These are phyloP conservation scores for Typhlichthys eigenmanni DNA, from an alignment of 2,797 vertebrate species.

Conservation along the genomic window DNA sequence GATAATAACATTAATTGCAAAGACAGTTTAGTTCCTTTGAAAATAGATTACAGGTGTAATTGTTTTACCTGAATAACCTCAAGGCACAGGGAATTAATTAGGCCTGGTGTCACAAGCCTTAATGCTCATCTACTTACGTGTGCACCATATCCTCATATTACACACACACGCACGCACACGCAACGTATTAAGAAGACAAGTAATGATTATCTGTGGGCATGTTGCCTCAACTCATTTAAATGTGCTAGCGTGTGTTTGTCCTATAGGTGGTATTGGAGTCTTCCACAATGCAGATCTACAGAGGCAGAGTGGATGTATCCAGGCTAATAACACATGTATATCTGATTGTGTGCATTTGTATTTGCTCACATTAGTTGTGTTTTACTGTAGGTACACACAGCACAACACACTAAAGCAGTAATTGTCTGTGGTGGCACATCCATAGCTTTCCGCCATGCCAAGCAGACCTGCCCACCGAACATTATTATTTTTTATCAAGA, in stretches of 20 bases:
- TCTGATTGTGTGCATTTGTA: constrained; percentile 16
- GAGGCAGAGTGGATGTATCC: constrained; percentile 6
- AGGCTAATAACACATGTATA: constrained; percentile 17
- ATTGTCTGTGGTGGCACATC: constrained; percentile 47
- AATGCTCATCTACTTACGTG: constrained; percentile 55
- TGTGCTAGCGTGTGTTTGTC: constrained; percentile 9
- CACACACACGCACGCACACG: not conserved
- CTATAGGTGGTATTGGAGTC: constrained; percentile 29
- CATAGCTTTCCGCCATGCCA: constrained; percentile 31
- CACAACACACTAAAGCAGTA: constrained; percentile 12
- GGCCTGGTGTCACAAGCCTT: constrained; percentile 67
- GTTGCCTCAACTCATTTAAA: constrained; percentile 20
- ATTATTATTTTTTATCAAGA: constrained; percentile 44
- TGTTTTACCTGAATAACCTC: constrained; percentile 77
- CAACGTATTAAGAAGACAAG: constrained; percentile 8
- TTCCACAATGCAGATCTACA: constrained; percentile 17
- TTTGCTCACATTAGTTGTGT: too few relatives aligned
- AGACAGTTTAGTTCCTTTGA: constrained; percentile 75
- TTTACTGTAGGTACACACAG: not conserved
- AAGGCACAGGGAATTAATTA: constrained; percentile 76
- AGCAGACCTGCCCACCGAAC: constrained; percentile 38
- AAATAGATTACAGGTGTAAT: constrained; percentile 82
- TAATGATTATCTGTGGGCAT: constrained; percentile 1
- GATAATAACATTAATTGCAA: constrained; percentile 77
- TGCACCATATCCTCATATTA: not conserved